Conservation (phyloP, 2,113 vertebrate species). For the Lipophrys pholis region DNA sequence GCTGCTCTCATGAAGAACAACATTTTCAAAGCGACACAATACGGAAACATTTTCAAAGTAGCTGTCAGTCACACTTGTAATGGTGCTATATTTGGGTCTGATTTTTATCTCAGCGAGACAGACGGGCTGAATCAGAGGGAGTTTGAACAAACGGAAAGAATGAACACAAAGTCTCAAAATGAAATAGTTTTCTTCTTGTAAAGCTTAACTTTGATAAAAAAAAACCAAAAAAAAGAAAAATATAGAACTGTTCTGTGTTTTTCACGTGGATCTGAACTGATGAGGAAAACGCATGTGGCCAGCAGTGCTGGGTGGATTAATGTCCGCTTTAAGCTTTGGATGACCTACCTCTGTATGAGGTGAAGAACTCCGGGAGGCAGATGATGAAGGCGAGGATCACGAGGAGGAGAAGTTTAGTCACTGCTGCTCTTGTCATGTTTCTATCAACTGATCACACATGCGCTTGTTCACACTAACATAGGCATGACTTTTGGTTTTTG, state of each 20-base stretch:
- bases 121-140: not conserved
- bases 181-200: not conserved
- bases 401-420: conserved; percentile 84
- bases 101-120: not conserved
- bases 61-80: conserved; percentile 38
- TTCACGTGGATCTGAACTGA: not conserved
- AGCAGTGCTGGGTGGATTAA: not conserved
- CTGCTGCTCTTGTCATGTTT: conserved; percentile 82
- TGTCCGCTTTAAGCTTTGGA: not conserved
- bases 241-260: no score
- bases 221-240: no score
- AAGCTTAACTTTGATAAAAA: conserved; percentile 3
- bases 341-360: conserved; percentile 82
- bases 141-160: conserved; percentile 12
- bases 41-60: conserved; percentile 36
- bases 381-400: conserved; percentile 86
- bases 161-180: conserved; percentile 3
- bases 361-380: conserved; percentile 91
- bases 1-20: conserved; percentile 32
- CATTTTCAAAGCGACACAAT: conserved; percentile 39
- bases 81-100: conserved; percentile 11
- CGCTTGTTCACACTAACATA: not conserved
- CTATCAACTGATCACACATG: conserved; percentile 53
- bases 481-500: conserved; percentile 25
- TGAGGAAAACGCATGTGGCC: not conserved